phyloP scores from a whole-genome alignment of 2,797 vertebrate species.

The Vireo griseus region DNA sequence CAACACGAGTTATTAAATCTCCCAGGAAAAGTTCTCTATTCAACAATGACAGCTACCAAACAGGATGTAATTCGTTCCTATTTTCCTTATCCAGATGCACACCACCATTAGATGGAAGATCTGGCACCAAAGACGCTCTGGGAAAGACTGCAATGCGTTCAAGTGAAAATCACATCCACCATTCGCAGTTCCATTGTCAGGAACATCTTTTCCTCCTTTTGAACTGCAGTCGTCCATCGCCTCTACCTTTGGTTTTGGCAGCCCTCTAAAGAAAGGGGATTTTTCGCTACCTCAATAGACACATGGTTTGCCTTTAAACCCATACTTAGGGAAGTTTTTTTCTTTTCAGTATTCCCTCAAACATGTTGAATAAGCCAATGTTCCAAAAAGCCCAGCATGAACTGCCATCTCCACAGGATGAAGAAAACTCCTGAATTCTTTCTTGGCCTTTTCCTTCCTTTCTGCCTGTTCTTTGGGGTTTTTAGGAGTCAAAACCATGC shows the following conservation, averaged over 20 bases:
- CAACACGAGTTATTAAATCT: background rate
- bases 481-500: background rate
- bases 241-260: background rate
- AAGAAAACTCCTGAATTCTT: fast-evolving
- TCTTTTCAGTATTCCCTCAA: background rate
- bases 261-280: background rate
- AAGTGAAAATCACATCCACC: background rate
- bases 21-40: background rate
- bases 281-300: background rate
- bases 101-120: background rate
- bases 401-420: background rate
- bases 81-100: background rate
- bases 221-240: background rate
- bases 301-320: background rate
- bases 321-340: background rate
- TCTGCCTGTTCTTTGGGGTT: background rate
- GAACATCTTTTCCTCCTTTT: background rate
- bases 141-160: background rate
- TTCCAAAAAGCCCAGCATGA: background rate
- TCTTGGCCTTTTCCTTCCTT: background rate
- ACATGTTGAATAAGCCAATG: background rate
- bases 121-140: background rate
- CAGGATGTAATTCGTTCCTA: background rate
- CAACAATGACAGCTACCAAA: background rate
- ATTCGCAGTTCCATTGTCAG: fast-evolving